phyloP scores from a whole-genome alignment of 2,113 vertebrate species.

The Pristiophorus japonicus region DNA sequence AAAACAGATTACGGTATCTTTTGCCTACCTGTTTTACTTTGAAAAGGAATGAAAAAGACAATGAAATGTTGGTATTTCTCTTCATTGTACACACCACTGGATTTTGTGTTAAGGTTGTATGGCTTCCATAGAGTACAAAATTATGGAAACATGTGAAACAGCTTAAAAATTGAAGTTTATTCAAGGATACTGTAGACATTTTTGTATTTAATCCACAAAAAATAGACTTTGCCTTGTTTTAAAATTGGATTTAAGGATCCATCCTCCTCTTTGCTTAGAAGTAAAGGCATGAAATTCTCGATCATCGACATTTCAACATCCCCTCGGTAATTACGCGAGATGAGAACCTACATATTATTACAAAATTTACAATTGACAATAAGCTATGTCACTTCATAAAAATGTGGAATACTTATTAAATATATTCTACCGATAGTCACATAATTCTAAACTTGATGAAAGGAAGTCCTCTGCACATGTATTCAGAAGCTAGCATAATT shows the following conservation, averaged over 20 bases:
- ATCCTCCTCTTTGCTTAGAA: slow-evolving; percentile 20
- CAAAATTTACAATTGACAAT: not conserved
- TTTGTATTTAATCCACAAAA: slow-evolving; percentile 35
- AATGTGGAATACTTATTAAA: not conserved
- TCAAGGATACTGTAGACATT: slow-evolving; percentile 36
- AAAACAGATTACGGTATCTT: not conserved
- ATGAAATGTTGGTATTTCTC: slow-evolving; percentile 28
- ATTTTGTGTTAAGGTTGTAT: slow-evolving; percentile 22
- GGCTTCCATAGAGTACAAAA: not conserved
- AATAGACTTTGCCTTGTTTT: not conserved
- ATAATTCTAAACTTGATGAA: not conserved
- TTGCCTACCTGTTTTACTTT: slow-evolving; percentile 30
- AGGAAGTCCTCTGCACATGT: not conserved
- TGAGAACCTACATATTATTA: not conserved
- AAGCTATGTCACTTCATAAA: not conserved
- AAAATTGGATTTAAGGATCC: slow-evolving; percentile 7
- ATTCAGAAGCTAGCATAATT: not conserved
- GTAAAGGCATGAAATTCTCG: slow-evolving; percentile 31
- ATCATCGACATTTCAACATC: slow-evolving; percentile 30
- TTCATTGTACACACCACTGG: slow-evolving; percentile 27
- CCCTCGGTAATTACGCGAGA: slow-evolving; percentile 28
- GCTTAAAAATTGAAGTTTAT: not conserved
- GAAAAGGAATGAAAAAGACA: slow-evolving; percentile 27
- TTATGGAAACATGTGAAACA: not conserved
- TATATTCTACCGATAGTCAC: no score